Evolutionary conservation across 1,140 invertebrate genomes (phyloP).

Genomic region (Drosophila yakuba): DNA sequence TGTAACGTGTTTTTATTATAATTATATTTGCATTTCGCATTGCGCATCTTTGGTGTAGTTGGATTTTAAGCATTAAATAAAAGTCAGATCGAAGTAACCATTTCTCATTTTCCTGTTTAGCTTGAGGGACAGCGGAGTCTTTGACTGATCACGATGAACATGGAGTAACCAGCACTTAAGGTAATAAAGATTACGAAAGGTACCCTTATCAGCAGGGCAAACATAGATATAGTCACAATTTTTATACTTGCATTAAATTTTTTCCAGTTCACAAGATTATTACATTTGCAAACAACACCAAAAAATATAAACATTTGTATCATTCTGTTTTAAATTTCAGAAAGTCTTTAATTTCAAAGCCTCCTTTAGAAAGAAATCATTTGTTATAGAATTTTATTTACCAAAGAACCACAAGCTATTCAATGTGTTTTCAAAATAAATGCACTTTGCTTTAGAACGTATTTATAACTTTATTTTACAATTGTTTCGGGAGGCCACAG

Average conservation of each 20-base stretch:
- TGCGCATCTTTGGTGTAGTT: constrained; percentile 51
- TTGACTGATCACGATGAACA: constrained; percentile 25
- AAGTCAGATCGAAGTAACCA: constrained; percentile 20
- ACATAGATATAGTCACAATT: constrained; percentile 17
- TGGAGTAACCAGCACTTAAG: constrained; percentile 1
- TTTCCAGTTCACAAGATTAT: not conserved
- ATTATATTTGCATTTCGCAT: constrained; percentile 62
- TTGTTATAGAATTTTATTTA: no score
- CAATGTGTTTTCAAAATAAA: constrained; percentile 4
- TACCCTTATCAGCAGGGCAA: constrained; percentile 44
- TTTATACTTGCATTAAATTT: not conserved
- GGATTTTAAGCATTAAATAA: constrained; percentile 68
- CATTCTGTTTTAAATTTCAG: no score
- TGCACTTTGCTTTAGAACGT: constrained; percentile 19
- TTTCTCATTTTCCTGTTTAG: constrained; percentile 24
- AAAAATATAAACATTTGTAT: no score
- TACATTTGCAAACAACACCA: no score
- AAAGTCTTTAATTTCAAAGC: no score
- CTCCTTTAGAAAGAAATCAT: no score
- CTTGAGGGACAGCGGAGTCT: constrained; percentile 63
- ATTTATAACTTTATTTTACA: constrained; percentile 75
- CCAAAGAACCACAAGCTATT: not conserved
- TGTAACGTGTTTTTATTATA: constrained; percentile 36
- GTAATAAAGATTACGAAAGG: constrained; percentile 51
- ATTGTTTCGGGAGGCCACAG: constrained; percentile 43